Evolutionary conservation across 2,888 invertebrate genomes (phyloP).

Genomic region (Idaea aversata): DNA sequence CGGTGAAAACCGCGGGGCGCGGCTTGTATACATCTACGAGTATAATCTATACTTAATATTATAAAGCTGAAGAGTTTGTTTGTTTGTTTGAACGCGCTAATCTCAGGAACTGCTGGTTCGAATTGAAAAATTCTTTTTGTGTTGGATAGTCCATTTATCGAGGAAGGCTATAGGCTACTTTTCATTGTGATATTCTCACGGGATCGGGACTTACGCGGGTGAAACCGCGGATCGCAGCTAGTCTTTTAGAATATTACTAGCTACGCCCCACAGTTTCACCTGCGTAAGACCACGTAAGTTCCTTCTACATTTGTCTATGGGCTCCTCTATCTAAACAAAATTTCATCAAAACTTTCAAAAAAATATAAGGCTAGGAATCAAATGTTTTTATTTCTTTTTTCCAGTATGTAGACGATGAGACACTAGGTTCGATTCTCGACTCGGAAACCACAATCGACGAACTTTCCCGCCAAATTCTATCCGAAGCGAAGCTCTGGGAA

Average conservation of each 20-base stretch:
- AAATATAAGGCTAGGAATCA: background rate
- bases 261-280: background rate
- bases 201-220: too few relatives aligned
- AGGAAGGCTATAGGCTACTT: too few relatives aligned
- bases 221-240: background rate
- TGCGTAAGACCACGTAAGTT: background rate
- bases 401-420: constrained; percentile 78
- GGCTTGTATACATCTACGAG: background rate
- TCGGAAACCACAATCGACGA: constrained; percentile 87
- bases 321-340: background rate
- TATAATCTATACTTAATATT: too few relatives aligned
- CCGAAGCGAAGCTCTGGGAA: constrained; percentile 89
- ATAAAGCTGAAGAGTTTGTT: too few relatives aligned
- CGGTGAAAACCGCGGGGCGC: too few relatives aligned
- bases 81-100: too few relatives aligned
- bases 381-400: constrained; percentile 19
- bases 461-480: constrained; percentile 87
- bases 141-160: too few relatives aligned
- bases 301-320: background rate
- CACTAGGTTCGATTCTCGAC: constrained; percentile 83
- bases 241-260: background rate
- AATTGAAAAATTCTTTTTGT: too few relatives aligned
- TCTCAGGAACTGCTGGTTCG: too few relatives aligned
- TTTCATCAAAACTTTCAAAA: background rate
- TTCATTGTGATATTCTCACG: too few relatives aligned